Evolutionary conservation across 2,888 invertebrate genomes (phyloP).

Genomic region (Polymixis flavicincta): DNA sequence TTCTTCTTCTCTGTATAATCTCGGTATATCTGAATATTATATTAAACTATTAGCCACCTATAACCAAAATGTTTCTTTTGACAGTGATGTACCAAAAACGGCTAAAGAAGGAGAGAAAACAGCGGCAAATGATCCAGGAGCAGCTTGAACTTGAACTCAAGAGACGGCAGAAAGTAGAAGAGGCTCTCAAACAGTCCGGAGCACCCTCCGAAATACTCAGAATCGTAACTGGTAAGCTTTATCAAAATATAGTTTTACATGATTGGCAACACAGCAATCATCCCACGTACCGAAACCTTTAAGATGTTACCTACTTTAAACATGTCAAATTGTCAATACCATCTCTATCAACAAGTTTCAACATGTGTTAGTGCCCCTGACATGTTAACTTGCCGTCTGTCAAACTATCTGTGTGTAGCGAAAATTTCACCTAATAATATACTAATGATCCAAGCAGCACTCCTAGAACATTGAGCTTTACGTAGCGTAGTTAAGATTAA

Average conservation of each 20-base stretch:
- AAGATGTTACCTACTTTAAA: conserved; percentile 55
- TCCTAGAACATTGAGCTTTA: conserved; percentile 77
- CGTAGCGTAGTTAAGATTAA: conserved; percentile 72
- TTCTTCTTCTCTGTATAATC: background rate
- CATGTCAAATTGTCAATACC: conserved; percentile 81
- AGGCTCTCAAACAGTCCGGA: conserved; percentile 94
- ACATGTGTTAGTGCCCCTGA: conserved; percentile 83
- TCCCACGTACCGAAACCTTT: conserved; percentile 24
- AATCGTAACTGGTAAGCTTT: conserved; percentile 93
- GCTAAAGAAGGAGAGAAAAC: conserved; percentile 96
- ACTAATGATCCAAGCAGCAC: conserved; percentile 57
- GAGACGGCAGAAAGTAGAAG: conserved; percentile 94
- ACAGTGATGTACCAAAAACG: conserved; percentile 97
- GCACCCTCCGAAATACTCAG: conserved; percentile 94
- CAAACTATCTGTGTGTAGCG: conserved; percentile 85
- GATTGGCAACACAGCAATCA: conserved; percentile 26
- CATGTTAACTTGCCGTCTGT: conserved; percentile 90
- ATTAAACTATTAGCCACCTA: background rate
- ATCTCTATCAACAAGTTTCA: conserved; percentile 84
- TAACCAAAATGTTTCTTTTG: conserved; percentile 44
- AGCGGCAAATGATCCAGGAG: conserved; percentile 95
- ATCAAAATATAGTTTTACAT: conserved; percentile 16
- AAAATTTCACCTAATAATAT: conserved; percentile 69
- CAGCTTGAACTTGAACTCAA: conserved; percentile 95
- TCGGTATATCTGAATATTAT: background rate